Evolutionary conservation across 2,113 vertebrate genomes (phyloP).

Genomic region (Cromileptes altivelis): DNA sequence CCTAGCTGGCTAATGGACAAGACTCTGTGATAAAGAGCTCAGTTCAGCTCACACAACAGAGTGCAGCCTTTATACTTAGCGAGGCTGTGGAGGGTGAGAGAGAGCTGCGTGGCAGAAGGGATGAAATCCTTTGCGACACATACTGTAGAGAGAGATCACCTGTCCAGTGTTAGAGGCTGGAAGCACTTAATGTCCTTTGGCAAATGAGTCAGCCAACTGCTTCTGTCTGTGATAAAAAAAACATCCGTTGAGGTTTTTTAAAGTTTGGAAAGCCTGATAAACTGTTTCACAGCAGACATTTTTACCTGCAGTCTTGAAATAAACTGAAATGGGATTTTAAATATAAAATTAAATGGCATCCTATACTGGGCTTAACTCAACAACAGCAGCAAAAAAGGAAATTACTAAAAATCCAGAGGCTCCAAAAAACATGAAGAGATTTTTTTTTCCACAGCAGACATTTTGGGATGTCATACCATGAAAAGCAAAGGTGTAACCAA

Average conservation of each 20-base stretch:
- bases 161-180: constrained; percentile 29
- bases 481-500: not conserved
- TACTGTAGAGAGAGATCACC: constrained; percentile 22
- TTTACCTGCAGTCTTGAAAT: not conserved
- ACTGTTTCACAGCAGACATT: not conserved
- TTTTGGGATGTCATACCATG: too few species aligned
- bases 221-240: not conserved
- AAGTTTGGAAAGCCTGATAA: not conserved
- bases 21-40: constrained; percentile 37
- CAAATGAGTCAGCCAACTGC: constrained; percentile 3
- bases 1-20: constrained; percentile 52
- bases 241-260: not conserved
- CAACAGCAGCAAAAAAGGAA: too few species aligned
- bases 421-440: too few species aligned
- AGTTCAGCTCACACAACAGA: constrained; percentile 23
- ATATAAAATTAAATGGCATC: too few species aligned
- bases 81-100: not conserved
- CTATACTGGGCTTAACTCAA: too few species aligned
- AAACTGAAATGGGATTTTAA: not conserved
- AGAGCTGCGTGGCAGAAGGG: not conserved
- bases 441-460: too few species aligned
- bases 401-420: too few species aligned
- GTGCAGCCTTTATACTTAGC: constrained; percentile 2
- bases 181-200: constrained; percentile 24
- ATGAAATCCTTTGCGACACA: not conserved